Percentiles rank a stretch among this genome's conserved stretches.
These are phyloP conservation scores for Pinctada fucata DNA, from an alignment of 2,888 invertebrate species.

Conservation along the genomic window DNA sequence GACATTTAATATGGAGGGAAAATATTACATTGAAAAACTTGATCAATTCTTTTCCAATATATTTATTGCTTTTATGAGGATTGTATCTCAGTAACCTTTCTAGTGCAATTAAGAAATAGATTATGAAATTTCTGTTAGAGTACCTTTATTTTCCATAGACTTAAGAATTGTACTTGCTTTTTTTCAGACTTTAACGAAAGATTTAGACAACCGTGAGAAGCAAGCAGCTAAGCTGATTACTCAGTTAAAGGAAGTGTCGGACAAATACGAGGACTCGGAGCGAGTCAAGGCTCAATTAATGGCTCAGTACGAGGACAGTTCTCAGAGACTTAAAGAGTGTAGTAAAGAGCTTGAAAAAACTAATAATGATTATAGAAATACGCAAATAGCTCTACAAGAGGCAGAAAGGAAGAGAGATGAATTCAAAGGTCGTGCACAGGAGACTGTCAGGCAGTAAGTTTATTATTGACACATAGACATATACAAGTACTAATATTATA, in stretches of 20 bases:
- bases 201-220: conserved; percentile 67
- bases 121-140: background rate
- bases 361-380: conserved; percentile 61
- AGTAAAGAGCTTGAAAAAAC: conserved; percentile 67
- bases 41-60: no score
- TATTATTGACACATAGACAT: background rate
- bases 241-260: conserved; percentile 68
- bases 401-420: conserved; percentile 71
- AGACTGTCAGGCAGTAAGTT: conserved; percentile 73
- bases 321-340: conserved; percentile 61
- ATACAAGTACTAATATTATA: background rate
- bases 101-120: no score
- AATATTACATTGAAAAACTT: no score
- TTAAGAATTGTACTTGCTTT: background rate
- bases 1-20: no score
- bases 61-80: no score
- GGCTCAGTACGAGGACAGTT: conserved; percentile 67
- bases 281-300: conserved; percentile 61
- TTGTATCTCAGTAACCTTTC: no score
- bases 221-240: conserved; percentile 68
- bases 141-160: background rate
- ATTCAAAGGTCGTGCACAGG: conserved; percentile 72
- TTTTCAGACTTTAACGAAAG: conserved; percentile 70
- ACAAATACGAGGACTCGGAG: conserved; percentile 68
- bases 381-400: conserved; percentile 63